Evolutionary conservation across 2,888 invertebrate species (phyloP).

Genomic region (Tipula helvola): DNA sequence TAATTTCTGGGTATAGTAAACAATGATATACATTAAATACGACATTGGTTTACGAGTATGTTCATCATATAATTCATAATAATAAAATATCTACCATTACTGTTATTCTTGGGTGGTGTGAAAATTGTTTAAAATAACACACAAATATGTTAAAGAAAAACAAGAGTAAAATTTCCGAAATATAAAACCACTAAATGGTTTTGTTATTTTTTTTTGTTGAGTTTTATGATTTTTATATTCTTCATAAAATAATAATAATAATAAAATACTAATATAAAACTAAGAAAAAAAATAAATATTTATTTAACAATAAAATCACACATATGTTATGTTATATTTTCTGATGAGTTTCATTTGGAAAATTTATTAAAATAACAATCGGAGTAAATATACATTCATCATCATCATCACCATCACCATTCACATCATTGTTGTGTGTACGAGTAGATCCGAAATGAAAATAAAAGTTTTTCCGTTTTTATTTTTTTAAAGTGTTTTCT

Average conservation of each 20-base stretch:
- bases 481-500: not conserved
- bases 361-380: not conserved
- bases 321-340: not conserved
- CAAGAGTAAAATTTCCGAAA: not conserved
- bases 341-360: not conserved
- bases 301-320: conserved; percentile 4
- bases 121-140: not conserved
- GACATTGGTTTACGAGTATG: too few relatives aligned
- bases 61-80: too few relatives aligned
- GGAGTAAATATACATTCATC: not conserved
- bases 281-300: not conserved
- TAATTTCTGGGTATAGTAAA: too few relatives aligned
- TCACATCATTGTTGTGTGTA: not conserved
- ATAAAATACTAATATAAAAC: not conserved
- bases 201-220: not conserved
- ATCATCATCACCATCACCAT: not conserved
- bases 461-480: not conserved
- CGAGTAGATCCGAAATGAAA: not conserved
- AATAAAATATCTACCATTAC: too few relatives aligned
- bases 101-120: not conserved
- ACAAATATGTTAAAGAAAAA: not conserved
- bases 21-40: too few relatives aligned
- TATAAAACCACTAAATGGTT: not conserved
- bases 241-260: not conserved
- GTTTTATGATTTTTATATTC: not conserved